phyloP scores from a whole-genome alignment of 2,888 invertebrate genomes.

The Neoaliturus tenellus region DNA sequence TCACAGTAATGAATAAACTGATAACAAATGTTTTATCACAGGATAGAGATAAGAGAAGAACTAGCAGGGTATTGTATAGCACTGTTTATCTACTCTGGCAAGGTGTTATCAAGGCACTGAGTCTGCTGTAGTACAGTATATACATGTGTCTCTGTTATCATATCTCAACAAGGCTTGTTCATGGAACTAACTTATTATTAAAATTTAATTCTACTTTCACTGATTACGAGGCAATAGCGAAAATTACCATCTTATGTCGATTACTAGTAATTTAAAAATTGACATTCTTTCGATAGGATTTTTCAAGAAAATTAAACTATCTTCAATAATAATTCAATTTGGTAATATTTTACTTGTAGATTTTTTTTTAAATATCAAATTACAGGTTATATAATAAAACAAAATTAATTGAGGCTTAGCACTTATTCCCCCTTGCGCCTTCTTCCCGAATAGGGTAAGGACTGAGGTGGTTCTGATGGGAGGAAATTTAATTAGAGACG shows the following conservation, averaged over 20 bases:
- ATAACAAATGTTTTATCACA: constrained; percentile 50
- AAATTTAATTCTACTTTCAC: neutral
- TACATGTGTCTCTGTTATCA: constrained; percentile 11
- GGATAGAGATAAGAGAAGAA: constrained; percentile 18
- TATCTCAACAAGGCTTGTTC: constrained; percentile 13
- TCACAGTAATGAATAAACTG: constrained; percentile 49
- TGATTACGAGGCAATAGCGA: neutral
- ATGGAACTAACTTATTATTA: neutral
- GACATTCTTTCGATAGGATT: no score
- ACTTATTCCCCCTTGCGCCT: no score
- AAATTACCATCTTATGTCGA: neutral
- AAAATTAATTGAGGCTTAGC: no score
- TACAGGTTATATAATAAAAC: no score
- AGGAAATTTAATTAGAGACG: no score
- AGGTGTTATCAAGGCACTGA: neutral
- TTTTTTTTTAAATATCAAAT: no score
- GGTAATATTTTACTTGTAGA: no score
- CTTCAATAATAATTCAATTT: no score
- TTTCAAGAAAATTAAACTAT: no score
- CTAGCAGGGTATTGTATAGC: constrained; percentile 26
- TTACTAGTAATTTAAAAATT: no score
- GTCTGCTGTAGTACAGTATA: constrained; percentile 10
- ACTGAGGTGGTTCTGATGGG: no score
- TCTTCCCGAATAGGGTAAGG: no score
- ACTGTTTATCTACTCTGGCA: constrained; percentile 19